A percentile compares a stretch with the other conserved stretches of the same genome.
Conservation (phyloP, 2,113 vertebrate genomes). For the Saguinus midas region DNA sequence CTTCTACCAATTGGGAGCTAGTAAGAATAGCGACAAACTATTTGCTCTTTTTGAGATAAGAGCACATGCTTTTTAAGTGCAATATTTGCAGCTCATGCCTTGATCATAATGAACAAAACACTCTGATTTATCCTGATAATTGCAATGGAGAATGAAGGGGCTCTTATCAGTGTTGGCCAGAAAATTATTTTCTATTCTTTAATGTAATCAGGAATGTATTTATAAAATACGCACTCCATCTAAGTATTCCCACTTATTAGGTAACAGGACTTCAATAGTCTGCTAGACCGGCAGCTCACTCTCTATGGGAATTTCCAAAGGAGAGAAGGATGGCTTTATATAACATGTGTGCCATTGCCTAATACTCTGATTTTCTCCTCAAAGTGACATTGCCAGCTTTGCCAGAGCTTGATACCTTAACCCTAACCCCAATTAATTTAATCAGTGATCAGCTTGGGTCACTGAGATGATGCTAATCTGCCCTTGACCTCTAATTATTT, state of each 20-base stretch:
- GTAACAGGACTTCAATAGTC: not conserved
- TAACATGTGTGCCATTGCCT: not conserved
- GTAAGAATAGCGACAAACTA: slow-evolving; percentile 31
- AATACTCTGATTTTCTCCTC: not conserved
- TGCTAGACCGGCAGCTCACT: not conserved
- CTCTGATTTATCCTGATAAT: slow-evolving; percentile 23
- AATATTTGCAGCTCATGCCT: not conserved
- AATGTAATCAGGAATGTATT: slow-evolving; percentile 12
- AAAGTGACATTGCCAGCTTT: not conserved
- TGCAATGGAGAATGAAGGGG: not conserved
- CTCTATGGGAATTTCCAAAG: not conserved
- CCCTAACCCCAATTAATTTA: not conserved
- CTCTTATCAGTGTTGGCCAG: slow-evolving; percentile 33
- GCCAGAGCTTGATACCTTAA: not conserved
- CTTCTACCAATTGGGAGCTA: not conserved
- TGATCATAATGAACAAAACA: slow-evolving; percentile 1
- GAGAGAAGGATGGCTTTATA: not conserved
- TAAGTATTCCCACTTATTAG: slow-evolving; percentile 14
- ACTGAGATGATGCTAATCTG: not conserved
- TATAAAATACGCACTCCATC: slow-evolving; percentile 2
- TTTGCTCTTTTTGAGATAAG: slow-evolving; percentile 39
- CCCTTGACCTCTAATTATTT: not conserved
- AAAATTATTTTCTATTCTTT: slow-evolving; percentile 65
- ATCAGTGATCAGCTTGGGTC: not conserved
- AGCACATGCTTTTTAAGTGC: not conserved